Conservation (phyloP, 53 echinoderm and acorn worm species). For the Patiria pectinifera region DNA sequence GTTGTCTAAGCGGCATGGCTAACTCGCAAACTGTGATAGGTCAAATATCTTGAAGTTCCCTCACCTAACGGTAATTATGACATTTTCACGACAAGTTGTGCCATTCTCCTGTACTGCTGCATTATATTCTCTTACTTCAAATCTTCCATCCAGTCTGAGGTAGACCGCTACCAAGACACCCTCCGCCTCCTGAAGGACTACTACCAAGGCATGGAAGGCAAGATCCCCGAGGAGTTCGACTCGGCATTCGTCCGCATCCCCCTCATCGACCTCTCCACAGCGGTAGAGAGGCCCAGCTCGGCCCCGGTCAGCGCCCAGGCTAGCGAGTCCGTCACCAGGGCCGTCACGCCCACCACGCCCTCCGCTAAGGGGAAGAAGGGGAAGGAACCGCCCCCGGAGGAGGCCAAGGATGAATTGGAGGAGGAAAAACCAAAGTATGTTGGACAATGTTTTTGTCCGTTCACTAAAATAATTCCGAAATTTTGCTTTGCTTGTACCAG, state of each 20-base stretch:
- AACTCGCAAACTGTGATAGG: too few relatives aligned
- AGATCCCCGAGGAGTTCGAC: constrained; percentile 93
- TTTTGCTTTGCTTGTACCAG: too few relatives aligned
- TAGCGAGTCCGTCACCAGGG: constrained; percentile 79
- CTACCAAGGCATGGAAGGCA: constrained; percentile 98
- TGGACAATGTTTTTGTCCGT: background rate
- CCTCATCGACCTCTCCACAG: constrained; percentile 86
- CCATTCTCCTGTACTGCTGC: too few relatives aligned
- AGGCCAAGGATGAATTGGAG: constrained; percentile 62
- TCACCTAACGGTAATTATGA: too few relatives aligned
- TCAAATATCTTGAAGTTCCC: too few relatives aligned
- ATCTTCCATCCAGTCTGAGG: constrained; percentile 75
- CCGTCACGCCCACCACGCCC: constrained; percentile 77
- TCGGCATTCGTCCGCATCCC: constrained; percentile 84
- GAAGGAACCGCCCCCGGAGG: constrained; percentile 72
- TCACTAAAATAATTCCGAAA: background rate
- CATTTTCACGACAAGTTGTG: too few relatives aligned
- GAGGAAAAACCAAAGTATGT: constrained; percentile 88
- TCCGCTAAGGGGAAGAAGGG: constrained; percentile 94
- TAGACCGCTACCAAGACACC: constrained; percentile 97
- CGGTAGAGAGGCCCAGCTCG: constrained; percentile 80
- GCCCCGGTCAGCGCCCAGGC: constrained; percentile 73
- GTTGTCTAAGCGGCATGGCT: too few relatives aligned
- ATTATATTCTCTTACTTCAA: too few relatives aligned
- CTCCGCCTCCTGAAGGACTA: constrained; percentile 96